Evolutionary conservation across 53 echinoderm and acorn worm genomes (phyloP).

Genomic region (Apostichopus leukothele): DNA sequence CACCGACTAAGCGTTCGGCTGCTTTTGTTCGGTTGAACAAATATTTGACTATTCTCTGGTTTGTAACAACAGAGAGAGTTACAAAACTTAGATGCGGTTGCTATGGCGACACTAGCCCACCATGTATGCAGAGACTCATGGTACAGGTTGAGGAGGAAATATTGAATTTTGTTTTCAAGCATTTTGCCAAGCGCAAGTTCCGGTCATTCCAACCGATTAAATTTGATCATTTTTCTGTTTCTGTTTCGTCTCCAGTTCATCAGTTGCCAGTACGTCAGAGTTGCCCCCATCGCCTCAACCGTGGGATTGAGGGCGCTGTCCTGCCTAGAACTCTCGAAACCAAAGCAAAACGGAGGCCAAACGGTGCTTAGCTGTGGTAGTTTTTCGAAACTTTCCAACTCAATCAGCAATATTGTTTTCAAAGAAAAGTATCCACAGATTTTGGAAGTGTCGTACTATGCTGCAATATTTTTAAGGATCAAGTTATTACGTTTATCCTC

Average conservation of each 20-base stretch:
- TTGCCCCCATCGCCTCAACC: constrained; percentile 98
- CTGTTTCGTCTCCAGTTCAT: constrained; percentile 74
- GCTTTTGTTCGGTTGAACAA: too few relatives aligned
- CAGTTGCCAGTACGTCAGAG: constrained; percentile 99
- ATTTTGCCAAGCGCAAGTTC: too few relatives aligned
- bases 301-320: constrained; percentile 74
- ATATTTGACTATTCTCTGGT: too few relatives aligned
- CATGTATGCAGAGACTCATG: too few relatives aligned
- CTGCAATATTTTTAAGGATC: constrained; percentile 46
- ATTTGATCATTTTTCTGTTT: constrained; percentile 11
- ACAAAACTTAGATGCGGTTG: too few relatives aligned
- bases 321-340: constrained; percentile 1
- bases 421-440: constrained; percentile 34
- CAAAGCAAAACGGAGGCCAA: constrained; percentile 32
- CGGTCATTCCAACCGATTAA: not conserved
- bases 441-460: constrained; percentile 37
- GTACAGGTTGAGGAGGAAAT: too few relatives aligned
- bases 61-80: too few relatives aligned
- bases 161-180: too few relatives aligned
- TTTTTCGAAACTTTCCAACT: constrained; percentile 39
- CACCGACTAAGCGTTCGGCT: too few relatives aligned
- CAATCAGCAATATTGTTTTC: constrained; percentile 54
- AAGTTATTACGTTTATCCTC: not conserved
- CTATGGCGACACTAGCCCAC: too few relatives aligned
- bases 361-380: constrained; percentile 35